phyloP scores from a whole-genome alignment of 2,888 invertebrate species.

The Amorpha juglandis region DNA sequence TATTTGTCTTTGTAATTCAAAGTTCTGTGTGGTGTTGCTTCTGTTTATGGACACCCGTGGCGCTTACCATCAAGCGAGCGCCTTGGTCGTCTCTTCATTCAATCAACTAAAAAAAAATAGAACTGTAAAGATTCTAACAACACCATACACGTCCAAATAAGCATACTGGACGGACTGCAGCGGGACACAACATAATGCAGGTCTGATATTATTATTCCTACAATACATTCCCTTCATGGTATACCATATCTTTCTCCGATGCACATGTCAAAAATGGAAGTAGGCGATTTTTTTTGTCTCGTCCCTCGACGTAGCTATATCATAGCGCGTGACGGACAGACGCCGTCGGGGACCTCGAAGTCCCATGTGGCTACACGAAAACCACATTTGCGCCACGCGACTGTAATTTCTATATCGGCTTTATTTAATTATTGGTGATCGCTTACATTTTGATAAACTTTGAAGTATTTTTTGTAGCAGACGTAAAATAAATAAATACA shows the following conservation, averaged over 20 bases:
- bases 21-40: no score
- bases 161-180: no score
- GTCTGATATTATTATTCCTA: no score
- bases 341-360: constrained; percentile 44
- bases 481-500: no score
- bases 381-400: constrained; percentile 65
- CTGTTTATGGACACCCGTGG: no score
- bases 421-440: constrained; percentile 39
- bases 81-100: no score
- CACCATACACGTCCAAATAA: no score
- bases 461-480: not conserved
- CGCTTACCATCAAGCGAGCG: no score
- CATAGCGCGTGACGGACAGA: constrained; percentile 32
- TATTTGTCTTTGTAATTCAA: no score
- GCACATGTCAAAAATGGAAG: not conserved
- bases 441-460: not conserved
- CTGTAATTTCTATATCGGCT: constrained; percentile 38
- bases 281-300: not conserved
- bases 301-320: not conserved
- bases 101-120: no score
- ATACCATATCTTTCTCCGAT: not conserved
- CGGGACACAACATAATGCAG: no score
- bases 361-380: constrained; percentile 66
- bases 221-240: not conserved
- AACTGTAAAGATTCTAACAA: no score